phyloP scores from a whole-genome alignment of 2,797 vertebrate genomes.

The Momotus momota region DNA sequence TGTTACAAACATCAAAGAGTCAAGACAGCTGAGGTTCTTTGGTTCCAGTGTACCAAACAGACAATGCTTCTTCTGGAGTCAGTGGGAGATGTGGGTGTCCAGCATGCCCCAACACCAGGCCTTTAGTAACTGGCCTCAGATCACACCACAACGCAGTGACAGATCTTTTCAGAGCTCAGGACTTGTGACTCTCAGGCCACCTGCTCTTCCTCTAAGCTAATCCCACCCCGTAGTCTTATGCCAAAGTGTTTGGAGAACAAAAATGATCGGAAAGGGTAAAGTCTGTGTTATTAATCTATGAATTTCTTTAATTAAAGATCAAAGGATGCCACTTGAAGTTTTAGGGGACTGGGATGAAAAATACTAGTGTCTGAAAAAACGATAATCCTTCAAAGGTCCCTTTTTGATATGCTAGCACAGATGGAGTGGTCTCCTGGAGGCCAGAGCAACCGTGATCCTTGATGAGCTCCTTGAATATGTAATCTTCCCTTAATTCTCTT shows the following conservation, averaged over 20 bases:
- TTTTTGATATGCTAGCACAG: not conserved
- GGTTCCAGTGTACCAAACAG: not conserved
- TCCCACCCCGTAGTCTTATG: not conserved
- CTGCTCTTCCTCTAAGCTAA: constrained; percentile 12
- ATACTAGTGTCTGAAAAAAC: not conserved
- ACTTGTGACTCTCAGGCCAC: not conserved
- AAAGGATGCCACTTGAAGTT: not conserved
- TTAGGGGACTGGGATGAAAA: not conserved
- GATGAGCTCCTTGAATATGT: not conserved
- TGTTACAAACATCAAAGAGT: not conserved
- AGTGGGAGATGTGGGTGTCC: not conserved
- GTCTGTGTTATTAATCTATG: not conserved
- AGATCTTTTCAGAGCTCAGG: not conserved
- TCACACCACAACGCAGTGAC: not conserved
- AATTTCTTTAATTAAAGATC: not conserved
- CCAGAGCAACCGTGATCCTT: not conserved
- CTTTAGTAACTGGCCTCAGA: not conserved
- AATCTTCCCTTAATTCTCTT: not conserved
- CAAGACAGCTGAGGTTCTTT: not conserved
- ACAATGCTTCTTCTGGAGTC: not conserved
- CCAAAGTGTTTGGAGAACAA: not conserved
- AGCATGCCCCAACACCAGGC: not conserved
- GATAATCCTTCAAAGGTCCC: not conserved
- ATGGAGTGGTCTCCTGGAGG: not conserved
- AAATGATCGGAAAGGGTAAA: not conserved